Percentiles rank a stretch among this genome's conserved stretches.
Evolutionary conservation across 2,797 vertebrate species (phyloP).

Genomic region (Centroberyx gerrardi): DNA sequence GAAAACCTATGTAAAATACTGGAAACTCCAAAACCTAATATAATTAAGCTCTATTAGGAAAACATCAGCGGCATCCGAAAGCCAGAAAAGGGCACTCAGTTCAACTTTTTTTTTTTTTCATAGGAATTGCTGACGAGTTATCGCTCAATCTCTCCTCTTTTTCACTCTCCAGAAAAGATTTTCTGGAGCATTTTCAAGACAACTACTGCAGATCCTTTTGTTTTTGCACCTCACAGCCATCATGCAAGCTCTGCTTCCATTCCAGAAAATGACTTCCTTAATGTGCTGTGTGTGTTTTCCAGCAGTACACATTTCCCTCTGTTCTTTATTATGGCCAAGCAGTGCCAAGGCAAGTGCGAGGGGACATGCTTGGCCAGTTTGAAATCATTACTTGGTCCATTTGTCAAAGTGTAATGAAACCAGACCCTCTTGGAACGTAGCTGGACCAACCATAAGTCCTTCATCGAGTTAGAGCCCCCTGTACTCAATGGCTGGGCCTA

Average conservation of each 20-base stretch:
- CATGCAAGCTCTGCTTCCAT: not conserved
- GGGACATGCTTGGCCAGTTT: conserved; percentile 36
- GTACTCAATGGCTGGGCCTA: conserved; percentile 13
- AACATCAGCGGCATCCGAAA: conserved; percentile 28
- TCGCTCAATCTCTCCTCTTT: conserved; percentile 26
- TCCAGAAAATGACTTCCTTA: conserved; percentile 31
- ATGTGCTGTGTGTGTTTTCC: conserved; percentile 30
- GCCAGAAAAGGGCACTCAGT: conserved; percentile 26
- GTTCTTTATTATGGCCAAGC: conserved; percentile 40
- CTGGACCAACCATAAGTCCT: conserved; percentile 36
- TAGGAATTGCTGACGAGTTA: conserved; percentile 17
- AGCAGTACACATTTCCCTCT: conserved; percentile 24
- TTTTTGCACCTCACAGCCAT: not conserved
- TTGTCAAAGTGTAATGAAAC: conserved; percentile 64
- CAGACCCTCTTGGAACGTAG: conserved; percentile 47
- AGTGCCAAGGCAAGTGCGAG: conserved; percentile 38
- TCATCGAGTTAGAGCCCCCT: conserved; percentile 30
- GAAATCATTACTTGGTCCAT: conserved; percentile 59
- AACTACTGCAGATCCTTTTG: conserved; percentile 3
- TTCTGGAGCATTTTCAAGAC: conserved; percentile 30
- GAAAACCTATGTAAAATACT: conserved; percentile 42
- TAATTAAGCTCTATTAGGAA: conserved; percentile 46
- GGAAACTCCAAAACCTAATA: conserved; percentile 31
- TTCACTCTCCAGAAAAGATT: conserved; percentile 36
- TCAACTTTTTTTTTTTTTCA: conserved; percentile 19